Conservation (phyloP, 2,797 vertebrate genomes). For the Gymnoscopelus microlampas region DNA sequence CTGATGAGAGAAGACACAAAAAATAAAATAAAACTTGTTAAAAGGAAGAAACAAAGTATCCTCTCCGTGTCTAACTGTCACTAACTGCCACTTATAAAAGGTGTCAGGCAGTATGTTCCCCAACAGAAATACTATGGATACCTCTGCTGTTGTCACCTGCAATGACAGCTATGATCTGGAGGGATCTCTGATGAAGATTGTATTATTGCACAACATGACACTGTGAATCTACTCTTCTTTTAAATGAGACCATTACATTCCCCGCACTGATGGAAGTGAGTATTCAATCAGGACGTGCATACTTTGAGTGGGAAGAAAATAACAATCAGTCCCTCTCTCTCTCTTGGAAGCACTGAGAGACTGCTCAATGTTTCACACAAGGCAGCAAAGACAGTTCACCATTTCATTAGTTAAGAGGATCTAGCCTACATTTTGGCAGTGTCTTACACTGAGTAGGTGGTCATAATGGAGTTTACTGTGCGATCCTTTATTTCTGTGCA, state of each 20-base stretch:
- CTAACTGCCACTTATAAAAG: conserved; percentile 60
- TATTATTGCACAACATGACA: conserved; percentile 54
- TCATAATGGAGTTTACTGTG: background rate
- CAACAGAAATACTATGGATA: conserved; percentile 20
- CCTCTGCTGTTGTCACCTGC: conserved; percentile 47
- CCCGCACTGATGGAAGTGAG: conserved; percentile 11
- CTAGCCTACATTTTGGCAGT: conserved; percentile 15
- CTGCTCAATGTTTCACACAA: background rate
- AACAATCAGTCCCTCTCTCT: conserved; percentile 6
- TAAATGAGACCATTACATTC: conserved; percentile 44
- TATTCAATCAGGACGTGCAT: conserved; percentile 33
- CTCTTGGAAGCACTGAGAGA: conserved; percentile 10
- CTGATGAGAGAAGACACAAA: conserved; percentile 34
- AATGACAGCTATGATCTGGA: conserved; percentile 57
- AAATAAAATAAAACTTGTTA: conserved; percentile 33
- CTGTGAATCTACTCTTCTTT: conserved; percentile 50
- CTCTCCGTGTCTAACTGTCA: conserved; percentile 72
- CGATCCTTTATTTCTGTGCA: conserved; percentile 8
- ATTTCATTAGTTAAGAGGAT: conserved; percentile 1
- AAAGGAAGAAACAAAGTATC: conserved; percentile 44
- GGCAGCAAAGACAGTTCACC: conserved; percentile 3
- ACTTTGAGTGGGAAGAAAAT: conserved; percentile 34
- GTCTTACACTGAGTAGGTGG: conserved; percentile 27
- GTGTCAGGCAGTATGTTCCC: conserved; percentile 34
- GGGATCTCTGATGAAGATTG: conserved; percentile 39